These are phyloP conservation scores for Thereva unica DNA, from an alignment of 2,888 invertebrate species.

Conservation along the genomic window DNA sequence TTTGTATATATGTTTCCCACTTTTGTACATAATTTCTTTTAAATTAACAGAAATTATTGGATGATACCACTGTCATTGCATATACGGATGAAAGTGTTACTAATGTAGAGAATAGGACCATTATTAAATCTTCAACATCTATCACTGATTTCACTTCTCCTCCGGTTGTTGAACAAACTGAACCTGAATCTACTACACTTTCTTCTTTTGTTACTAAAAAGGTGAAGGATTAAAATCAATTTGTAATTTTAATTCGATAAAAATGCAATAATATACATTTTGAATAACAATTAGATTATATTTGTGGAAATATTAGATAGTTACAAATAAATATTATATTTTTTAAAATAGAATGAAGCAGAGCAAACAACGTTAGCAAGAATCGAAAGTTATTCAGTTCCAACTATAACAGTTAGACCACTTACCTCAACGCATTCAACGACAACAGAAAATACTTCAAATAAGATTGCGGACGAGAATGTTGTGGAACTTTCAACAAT, in stretches of 20 bases:
- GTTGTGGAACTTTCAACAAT: conserved; percentile 29
- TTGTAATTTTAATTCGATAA: not conserved
- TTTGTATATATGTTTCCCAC: conserved; percentile 5
- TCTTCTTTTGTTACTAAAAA: conserved; percentile 38
- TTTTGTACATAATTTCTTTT: conserved; percentile 33
- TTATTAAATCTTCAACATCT: conserved; percentile 24
- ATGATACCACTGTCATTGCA: conserved; percentile 27
- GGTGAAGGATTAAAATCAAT: conserved; percentile 37
- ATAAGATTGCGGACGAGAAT: conserved; percentile 15
- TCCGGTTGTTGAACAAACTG: conserved; percentile 35
- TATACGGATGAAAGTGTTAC: conserved; percentile 29
- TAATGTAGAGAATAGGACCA: conserved; percentile 28
- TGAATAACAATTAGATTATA: not conserved
- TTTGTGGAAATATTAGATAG: not conserved
- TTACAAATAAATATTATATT: too few relatives aligned
- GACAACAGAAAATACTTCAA: not conserved
- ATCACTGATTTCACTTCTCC: conserved; percentile 32
- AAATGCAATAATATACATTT: not conserved
- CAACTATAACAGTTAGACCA: too few relatives aligned
- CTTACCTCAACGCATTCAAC: conserved; percentile 9
- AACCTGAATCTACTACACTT: conserved; percentile 35
- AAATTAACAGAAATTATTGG: conserved; percentile 33
- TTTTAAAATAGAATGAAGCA: too few relatives aligned
- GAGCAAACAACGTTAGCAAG: too few relatives aligned
- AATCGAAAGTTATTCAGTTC: too few relatives aligned